Conservation (phyloP, 1,140 invertebrate species). For the Propsilocerus akamusi region DNA sequence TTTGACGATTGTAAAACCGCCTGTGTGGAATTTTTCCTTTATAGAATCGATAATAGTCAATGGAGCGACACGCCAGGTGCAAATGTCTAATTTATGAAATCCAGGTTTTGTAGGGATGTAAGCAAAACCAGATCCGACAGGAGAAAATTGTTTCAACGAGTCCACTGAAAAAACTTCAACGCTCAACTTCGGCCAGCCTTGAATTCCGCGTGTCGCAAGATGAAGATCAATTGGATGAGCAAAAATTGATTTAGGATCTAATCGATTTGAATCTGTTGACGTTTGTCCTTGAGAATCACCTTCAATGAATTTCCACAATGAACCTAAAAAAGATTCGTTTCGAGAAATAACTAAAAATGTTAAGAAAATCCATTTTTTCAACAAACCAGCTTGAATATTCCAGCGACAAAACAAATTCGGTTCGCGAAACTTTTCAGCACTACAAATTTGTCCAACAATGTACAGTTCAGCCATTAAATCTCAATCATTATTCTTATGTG, state of each 20-base stretch:
- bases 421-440: constrained; percentile 42
- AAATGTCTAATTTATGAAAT: constrained; percentile 16
- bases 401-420: constrained; percentile 54
- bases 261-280: constrained; percentile 40
- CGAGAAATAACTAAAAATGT: constrained; percentile 4
- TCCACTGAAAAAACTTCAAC: constrained; percentile 22
- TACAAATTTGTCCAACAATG: constrained; percentile 49
- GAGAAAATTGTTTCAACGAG: constrained; percentile 19
- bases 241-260: constrained; percentile 38
- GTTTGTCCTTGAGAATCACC: constrained; percentile 54
- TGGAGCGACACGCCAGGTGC: constrained; percentile 20
- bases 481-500: no score
- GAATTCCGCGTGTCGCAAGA: constrained; percentile 46
- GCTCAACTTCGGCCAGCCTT: constrained; percentile 32
- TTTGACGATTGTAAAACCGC: constrained; percentile 17
- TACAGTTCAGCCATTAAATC: constrained; percentile 54
- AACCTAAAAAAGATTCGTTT: constrained; percentile 26
- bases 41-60: constrained; percentile 16
- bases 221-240: constrained; percentile 60
- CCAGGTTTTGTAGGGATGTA: constrained; percentile 18
- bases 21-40: constrained; percentile 17
- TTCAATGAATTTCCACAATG: constrained; percentile 46
- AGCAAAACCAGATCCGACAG: constrained; percentile 14
- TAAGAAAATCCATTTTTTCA: background rate
- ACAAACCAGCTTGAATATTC: constrained; percentile 43